Conservation (phyloP, 1,140 invertebrate genomes). For the Brachionus sp. region DNA sequence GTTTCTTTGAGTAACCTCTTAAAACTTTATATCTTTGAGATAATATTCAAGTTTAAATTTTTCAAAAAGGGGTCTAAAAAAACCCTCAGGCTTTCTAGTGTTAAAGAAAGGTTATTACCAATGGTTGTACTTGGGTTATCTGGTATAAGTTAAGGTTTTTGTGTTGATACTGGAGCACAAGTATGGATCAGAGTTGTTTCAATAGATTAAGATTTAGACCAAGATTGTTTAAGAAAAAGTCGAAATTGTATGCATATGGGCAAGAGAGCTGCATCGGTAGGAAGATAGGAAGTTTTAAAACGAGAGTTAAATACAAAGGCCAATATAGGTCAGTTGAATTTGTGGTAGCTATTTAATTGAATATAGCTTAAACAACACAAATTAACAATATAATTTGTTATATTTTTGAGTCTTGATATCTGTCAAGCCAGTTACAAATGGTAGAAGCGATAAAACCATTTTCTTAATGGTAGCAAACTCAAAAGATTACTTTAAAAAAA, state of each 20-base stretch:
- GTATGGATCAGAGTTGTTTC: neutral
- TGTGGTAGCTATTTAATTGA: neutral
- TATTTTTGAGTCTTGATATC: too few species aligned
- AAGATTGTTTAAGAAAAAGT: neutral
- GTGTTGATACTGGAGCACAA: neutral
- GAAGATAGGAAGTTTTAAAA: neutral
- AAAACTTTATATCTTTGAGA: too few species aligned
- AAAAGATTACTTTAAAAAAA: too few species aligned
- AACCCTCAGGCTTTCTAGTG: too few species aligned
- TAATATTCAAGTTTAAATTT: too few species aligned
- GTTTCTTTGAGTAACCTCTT: too few species aligned
- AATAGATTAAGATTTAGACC: neutral
- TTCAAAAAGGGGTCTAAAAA: too few species aligned
- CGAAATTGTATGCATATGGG: neutral
- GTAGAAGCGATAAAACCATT: too few species aligned
- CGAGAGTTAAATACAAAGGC: neutral
- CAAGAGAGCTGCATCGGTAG: neutral
- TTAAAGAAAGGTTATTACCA: neutral
- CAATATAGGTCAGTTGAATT: neutral
- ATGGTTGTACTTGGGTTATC: neutral
- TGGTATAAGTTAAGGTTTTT: neutral
- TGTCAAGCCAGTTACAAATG: too few species aligned
- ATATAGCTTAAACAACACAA: too few species aligned
- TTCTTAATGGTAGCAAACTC: too few species aligned
- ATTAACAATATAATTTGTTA: too few species aligned